A percentile compares a stretch with the other conserved stretches of the same genome.
These are phyloP conservation scores for Euphydryas editha DNA, from an alignment of 2,888 invertebrate genomes.

Conservation along the genomic window DNA sequence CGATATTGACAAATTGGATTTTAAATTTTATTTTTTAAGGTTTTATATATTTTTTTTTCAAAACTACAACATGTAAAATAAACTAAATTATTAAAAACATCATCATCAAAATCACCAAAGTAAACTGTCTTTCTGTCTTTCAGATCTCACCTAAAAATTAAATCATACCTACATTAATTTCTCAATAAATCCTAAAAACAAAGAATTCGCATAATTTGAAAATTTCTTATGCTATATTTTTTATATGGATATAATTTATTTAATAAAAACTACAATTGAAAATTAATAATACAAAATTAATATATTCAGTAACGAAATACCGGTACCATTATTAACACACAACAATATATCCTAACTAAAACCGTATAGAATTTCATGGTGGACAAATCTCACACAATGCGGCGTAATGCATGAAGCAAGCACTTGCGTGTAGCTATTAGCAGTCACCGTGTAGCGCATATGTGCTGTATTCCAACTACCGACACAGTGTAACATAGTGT, in stretches of 20 bases:
- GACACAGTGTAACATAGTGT: constrained; percentile 27
- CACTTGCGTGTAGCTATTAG: constrained; percentile 30
- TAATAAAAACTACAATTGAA: not conserved
- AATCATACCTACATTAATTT: too few species aligned
- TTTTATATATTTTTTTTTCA: too few species aligned
- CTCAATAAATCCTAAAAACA: too few species aligned
- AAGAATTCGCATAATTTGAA: too few species aligned
- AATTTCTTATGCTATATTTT: too few species aligned
- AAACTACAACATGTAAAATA: too few species aligned
- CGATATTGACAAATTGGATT: too few species aligned
- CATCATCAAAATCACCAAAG: too few species aligned
- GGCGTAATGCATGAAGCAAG: constrained; percentile 35
- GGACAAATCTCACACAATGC: constrained; percentile 37
- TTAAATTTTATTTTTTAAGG: too few species aligned
- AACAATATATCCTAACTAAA: constrained; percentile 30
- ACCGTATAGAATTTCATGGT: constrained; percentile 31
- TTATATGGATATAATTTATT: not conserved
- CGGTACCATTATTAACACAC: constrained; percentile 23
- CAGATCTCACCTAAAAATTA: too few species aligned
- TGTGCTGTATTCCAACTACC: constrained; percentile 28
- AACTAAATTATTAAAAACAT: too few species aligned
- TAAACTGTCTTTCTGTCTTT: too few species aligned
- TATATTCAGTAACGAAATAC: constrained; percentile 24
- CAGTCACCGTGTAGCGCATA: constrained; percentile 27
- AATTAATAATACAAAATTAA: constrained; percentile 1